Evolutionary conservation across 2,113 vertebrate genomes (phyloP).

Genomic region (Sterna hirundo): DNA sequence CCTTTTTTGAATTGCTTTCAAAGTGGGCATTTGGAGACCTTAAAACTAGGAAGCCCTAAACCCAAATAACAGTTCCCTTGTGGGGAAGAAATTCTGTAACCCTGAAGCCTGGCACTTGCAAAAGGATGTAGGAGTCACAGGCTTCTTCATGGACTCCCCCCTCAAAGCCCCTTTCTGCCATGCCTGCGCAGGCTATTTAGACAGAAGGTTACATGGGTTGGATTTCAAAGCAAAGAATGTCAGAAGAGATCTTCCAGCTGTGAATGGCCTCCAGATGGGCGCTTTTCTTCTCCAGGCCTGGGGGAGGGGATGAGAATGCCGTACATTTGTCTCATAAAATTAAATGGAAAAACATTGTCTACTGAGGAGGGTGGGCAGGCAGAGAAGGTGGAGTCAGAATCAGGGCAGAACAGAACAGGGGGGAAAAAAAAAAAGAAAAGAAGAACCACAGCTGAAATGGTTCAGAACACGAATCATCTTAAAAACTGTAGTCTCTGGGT

Average conservation of each 20-base stretch:
- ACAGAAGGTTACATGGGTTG: constrained; percentile 47
- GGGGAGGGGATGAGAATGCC: constrained; percentile 9
- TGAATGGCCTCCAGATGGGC: constrained; percentile 77
- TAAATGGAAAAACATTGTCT: constrained; percentile 68
- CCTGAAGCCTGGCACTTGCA: background rate
- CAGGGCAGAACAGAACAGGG: background rate
- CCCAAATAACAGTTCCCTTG: background rate
- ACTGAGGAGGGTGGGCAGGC: background rate
- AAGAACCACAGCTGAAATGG: constrained; percentile 1
- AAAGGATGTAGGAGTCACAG: background rate
- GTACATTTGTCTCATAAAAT: constrained; percentile 51
- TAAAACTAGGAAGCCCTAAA: background rate
- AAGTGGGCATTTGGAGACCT: background rate
- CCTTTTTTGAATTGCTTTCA: background rate
- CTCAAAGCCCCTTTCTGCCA: background rate
- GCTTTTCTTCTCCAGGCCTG: constrained; percentile 52
- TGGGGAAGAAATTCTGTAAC: background rate
- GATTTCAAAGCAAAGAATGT: constrained; percentile 76
- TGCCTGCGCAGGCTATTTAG: constrained; percentile 40
- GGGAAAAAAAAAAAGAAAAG: background rate
- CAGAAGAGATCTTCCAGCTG: constrained; percentile 63
- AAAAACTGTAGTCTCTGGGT: background rate
- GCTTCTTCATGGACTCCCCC: background rate
- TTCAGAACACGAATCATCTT: background rate
- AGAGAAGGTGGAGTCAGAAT: constrained; percentile 46